phyloP scores from a whole-genome alignment of 2,888 invertebrate species.

The Hermaeophaga mercurialis region DNA sequence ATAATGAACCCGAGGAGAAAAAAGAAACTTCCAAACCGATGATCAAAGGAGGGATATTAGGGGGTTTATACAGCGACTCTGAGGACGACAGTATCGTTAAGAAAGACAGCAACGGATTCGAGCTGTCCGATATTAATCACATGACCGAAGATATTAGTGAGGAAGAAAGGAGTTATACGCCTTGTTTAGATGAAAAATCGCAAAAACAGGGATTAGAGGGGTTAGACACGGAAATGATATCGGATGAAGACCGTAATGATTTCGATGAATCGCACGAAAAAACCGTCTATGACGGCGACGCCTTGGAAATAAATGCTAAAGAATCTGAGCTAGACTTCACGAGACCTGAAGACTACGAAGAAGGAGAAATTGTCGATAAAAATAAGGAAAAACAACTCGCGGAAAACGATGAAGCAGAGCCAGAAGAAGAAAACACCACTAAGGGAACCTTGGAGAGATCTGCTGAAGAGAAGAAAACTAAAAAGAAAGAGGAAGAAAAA shows the following conservation, averaged over 20 bases:
- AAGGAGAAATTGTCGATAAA: slow-evolving; percentile 65
- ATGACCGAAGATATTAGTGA: slow-evolving; percentile 70
- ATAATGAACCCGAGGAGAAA: background rate
- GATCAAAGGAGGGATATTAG: slow-evolving; percentile 30
- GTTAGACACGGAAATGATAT: slow-evolving; percentile 76
- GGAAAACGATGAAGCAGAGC: slow-evolving; percentile 28
- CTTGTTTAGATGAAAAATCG: slow-evolving; percentile 71
- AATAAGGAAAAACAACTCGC: slow-evolving; percentile 41
- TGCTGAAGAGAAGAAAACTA: slow-evolving; percentile 50
- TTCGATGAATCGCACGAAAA: slow-evolving; percentile 64
- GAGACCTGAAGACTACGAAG: slow-evolving; percentile 60
- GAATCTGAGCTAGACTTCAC: slow-evolving; percentile 58
- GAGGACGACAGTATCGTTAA: slow-evolving; percentile 54
- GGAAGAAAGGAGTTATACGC: slow-evolving; percentile 74
- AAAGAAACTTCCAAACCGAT: slow-evolving; percentile 21
- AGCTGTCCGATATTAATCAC: slow-evolving; percentile 55
- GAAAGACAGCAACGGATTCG: slow-evolving; percentile 45
- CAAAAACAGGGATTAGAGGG: slow-evolving; percentile 56
- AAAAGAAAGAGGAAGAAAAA: slow-evolving; percentile 56
- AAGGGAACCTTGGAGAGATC: slow-evolving; percentile 47
- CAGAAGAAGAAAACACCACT: slow-evolving; percentile 34
- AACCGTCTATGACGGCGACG: slow-evolving; percentile 56
- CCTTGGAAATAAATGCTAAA: slow-evolving; percentile 56
- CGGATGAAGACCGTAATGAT: slow-evolving; percentile 72
- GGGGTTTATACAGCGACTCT: slow-evolving; percentile 53